Base-by-base conservation (phyloP, 1,140 invertebrate species). In the Ostrea denselamellosa region DNA sequence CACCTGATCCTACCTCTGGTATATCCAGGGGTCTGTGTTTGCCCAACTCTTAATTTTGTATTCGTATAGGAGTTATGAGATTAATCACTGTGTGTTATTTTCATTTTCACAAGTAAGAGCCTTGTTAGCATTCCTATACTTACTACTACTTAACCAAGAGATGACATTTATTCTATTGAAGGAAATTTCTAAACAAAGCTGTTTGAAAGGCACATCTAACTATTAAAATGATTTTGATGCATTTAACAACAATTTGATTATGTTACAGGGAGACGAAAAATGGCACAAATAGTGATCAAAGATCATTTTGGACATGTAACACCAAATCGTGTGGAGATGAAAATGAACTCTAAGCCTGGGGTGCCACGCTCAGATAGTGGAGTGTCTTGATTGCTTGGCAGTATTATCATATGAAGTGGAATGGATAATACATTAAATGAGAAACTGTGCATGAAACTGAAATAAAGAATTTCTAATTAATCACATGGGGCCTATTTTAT, bases 251-350 rank as follows among this genome's bases (percentile, higher is more conserved):
- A 83, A 22, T 71, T 82, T 85, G 0, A 85, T 89, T 83, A 28
- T 83, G 71, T 88, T 86, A 17, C 89, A 93, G 92, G 92, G 9
- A 82, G 92, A 84, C 90, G 93, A 86, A 91, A 92, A 56, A 89
- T 91, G 86, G 93, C 92, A 9, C 93, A 94, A 71, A 88, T 89
- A 77, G 91, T 94, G 5, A 93, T 94, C 56, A 94, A 94, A 86
- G 93, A 93, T 44, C 91, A 93, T 87, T 94, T 94, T 92, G 93
- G 93, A 87, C 93, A 94, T 91, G 91, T 93, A 86, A 93, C 93
- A 52, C 93, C 93, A 17, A 94, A 94, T 83, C 89, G 92, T 89
- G 87, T 91, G 53, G 89, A 90, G 71, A 91, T 90, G 86, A 92
- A 92, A 86, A 90, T 90, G 83, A 89, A 83, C 8, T 71, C 88